Base-by-base conservation (phyloP, 2,888 invertebrate genomes). In the Crocallis elinguaria region DNA sequence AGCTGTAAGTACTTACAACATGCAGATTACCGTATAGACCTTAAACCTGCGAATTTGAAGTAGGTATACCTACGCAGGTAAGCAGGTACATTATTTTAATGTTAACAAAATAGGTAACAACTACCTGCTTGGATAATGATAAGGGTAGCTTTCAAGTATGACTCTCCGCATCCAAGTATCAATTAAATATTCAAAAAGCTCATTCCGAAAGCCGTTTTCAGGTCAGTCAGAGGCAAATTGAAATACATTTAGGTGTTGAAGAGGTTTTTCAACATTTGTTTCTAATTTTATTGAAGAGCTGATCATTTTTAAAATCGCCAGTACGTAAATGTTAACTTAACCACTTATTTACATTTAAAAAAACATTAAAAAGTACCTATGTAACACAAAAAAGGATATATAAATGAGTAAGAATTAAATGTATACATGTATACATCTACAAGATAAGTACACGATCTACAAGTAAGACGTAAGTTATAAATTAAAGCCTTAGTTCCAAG, bases 111-210 rank as follows among this genome's bases (percentile, higher is more conserved):
- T 52, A 41, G 35, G 33, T 45, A 52, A 23, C 36, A 41, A 23
- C 23, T 52, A 46, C 39, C 51, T 45, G 35, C 29, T 38, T 32
- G 32, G 37, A 27, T 49, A 43, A 54, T 53, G 46, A 59, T 60
- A 36, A 59, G 50, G 50, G 60, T 54, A 52, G 54, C 54, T 54
- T 53, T 59, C 35, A 46, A 60, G 58, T 56, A 58, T 49, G 56
- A 58, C 50, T 57, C 52, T 49, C 60, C 54, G 33, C 54, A 51
- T 58, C 56, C 57, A 54, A 57, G 60, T 50, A 58, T 42, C 44
- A 57, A 58, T 64, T 62, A 58, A 64, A 58, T 51, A 64, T 64
- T 64, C 60, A 64, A 52, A 52, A 54, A 56, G 57, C 60, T 62
- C 60, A 60, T 62, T 62, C 36, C 54, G 57, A 57, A 60, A 55